phyloP scores from a whole-genome alignment of 1,140 invertebrate species.

The Drosophila pandora region DNA sequence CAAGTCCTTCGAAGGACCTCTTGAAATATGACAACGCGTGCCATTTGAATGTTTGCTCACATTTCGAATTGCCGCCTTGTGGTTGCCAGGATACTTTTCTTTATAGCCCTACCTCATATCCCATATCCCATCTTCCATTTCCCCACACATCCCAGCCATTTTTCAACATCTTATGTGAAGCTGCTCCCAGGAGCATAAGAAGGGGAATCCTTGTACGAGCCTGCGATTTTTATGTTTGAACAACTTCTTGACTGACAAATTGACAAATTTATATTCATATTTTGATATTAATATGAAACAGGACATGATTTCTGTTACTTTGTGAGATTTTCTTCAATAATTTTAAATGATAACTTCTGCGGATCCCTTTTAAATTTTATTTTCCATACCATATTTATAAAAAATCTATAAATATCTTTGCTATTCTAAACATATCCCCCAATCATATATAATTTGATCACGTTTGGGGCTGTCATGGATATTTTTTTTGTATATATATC shows the following conservation, averaged over 20 bases:
- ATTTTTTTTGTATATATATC: constrained; percentile 13
- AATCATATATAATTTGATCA: constrained; percentile 55
- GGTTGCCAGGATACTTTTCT: constrained; percentile 45
- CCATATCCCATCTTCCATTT: too few relatives aligned
- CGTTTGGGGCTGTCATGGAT: constrained; percentile 42
- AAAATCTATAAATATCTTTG: constrained; percentile 1
- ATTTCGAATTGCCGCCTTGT: constrained; percentile 59
- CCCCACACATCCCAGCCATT: constrained; percentile 12
- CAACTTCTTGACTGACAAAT: constrained; percentile 30
- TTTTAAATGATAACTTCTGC: not conserved
- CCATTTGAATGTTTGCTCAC: constrained; percentile 69
- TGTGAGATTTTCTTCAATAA: not conserved
- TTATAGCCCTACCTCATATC: not conserved
- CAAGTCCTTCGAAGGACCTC: constrained; percentile 55
- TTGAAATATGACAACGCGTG: constrained; percentile 72
- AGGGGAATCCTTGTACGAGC: constrained; percentile 33
- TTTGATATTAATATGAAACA: constrained; percentile 4
- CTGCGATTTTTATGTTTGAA: constrained; percentile 64
- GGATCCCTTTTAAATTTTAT: too few relatives aligned
- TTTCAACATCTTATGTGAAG: constrained; percentile 28
- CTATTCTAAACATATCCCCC: constrained; percentile 32
- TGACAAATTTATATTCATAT: constrained; percentile 59
- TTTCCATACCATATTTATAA: not conserved
- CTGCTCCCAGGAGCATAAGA: constrained; percentile 51
- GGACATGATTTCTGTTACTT: not conserved